Evolutionary conservation across 1,140 invertebrate species (phyloP).

Genomic region (Cotesia glomerata): DNA sequence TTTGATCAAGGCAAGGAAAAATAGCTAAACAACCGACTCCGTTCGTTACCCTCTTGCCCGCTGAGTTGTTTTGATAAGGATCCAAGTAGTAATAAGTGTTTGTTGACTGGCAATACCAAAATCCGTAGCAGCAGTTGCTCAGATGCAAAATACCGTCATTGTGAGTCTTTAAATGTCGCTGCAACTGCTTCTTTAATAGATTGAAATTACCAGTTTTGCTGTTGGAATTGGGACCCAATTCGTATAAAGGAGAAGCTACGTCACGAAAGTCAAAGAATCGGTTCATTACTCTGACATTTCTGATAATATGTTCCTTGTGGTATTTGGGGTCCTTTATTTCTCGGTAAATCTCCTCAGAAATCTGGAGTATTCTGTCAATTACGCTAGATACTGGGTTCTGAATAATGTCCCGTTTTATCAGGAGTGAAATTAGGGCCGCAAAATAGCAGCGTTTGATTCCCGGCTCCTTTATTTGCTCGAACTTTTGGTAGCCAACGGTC

Average conservation of each 20-base stretch:
- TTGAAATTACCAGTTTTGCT: slow-evolving; percentile 37
- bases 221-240: slow-evolving; percentile 30
- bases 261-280: slow-evolving; percentile 56
- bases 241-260: slow-evolving; percentile 38
- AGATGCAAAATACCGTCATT: slow-evolving; percentile 55
- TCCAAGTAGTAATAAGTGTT: slow-evolving; percentile 56
- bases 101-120: slow-evolving; percentile 54
- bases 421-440: slow-evolving; percentile 47
- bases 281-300: slow-evolving; percentile 51
- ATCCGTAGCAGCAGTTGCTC: slow-evolving; percentile 59
- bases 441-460: slow-evolving; percentile 56
- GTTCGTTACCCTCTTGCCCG: slow-evolving; percentile 39
- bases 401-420: slow-evolving; percentile 55
- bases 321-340: slow-evolving; percentile 44
- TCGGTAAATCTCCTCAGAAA: slow-evolving; percentile 48
- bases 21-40: slow-evolving; percentile 49
- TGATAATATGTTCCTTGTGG: slow-evolving; percentile 51
- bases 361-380: slow-evolving; percentile 53
- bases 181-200: slow-evolving; percentile 39
- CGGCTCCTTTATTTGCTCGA: slow-evolving; percentile 48
- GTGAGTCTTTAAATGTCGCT: slow-evolving; percentile 43
- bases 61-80: slow-evolving; percentile 51
- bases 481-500: slow-evolving; percentile 41
- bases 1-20: slow-evolving; percentile 45
- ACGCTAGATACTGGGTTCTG: slow-evolving; percentile 47